These are phyloP conservation scores for Schizothorax lantsangensis DNA, from an alignment of 2,797 vertebrate species.

Conservation along the genomic window DNA sequence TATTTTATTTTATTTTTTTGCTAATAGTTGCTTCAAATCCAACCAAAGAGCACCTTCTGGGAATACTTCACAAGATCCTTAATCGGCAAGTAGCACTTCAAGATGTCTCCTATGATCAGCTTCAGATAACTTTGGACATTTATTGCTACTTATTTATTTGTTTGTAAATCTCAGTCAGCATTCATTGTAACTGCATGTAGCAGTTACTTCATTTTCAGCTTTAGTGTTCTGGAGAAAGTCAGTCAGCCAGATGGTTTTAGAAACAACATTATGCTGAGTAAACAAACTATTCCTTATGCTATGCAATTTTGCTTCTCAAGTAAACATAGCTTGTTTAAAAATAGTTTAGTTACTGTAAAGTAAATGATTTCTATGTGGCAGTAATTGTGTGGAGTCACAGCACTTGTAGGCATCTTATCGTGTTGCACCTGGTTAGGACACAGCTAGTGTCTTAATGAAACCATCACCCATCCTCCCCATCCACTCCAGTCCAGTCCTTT, in stretches of 20 bases:
- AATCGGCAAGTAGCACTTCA: too few species aligned
- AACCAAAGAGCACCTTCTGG: too few species aligned
- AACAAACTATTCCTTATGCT: background rate
- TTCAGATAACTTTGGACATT: background rate
- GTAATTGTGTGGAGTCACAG: background rate
- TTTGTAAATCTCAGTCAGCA: background rate
- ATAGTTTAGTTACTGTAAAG: background rate
- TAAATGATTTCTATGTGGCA: background rate
- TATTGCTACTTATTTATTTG: background rate
- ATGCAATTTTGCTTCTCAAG: background rate
- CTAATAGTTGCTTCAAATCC: too few species aligned
- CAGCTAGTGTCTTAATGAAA: slow-evolving; percentile 32
- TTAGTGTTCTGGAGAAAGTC: too few species aligned
- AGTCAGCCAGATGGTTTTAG: background rate
- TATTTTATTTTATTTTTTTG: too few species aligned
- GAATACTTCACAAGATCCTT: too few species aligned
- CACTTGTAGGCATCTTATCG: background rate
- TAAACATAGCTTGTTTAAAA: background rate
- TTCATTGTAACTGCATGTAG: background rate
- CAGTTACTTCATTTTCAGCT: background rate
- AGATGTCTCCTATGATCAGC: too few species aligned
- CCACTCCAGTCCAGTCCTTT: background rate
- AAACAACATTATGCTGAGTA: background rate
- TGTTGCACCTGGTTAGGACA: background rate
- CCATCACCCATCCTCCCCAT: slow-evolving; percentile 27